A percentile compares a stretch with the other conserved stretches of the same genome.
These are phyloP conservation scores for Ferrisia virgata DNA, from an alignment of 2,888 invertebrate genomes.

Conservation along the genomic window DNA sequence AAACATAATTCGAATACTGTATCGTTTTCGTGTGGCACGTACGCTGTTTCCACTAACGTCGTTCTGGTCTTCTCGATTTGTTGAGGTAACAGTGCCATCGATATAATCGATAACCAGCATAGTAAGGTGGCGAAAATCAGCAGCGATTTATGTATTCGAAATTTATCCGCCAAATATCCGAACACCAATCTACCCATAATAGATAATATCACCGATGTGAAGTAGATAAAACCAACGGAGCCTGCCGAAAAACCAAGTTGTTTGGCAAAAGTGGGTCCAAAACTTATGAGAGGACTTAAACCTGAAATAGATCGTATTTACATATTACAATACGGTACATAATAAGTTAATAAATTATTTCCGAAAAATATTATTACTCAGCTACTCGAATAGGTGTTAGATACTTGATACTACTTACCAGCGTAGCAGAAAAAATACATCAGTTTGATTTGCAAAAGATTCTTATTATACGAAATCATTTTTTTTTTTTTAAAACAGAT, in stretches of 20 bases:
- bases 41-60: neutral
- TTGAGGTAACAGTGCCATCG: neutral
- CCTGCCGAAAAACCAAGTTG: constrained; percentile 36
- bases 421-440: neutral
- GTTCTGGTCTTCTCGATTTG: neutral
- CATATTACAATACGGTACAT: no score
- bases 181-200: neutral
- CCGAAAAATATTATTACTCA: no score
- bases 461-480: neutral
- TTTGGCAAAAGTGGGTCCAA: constrained; percentile 36
- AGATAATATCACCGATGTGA: neutral
- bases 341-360: no score
- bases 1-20: neutral
- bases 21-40: neutral
- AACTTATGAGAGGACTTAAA: constrained; percentile 26
- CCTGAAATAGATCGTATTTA: constrained; percentile 32
- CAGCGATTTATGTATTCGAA: neutral
- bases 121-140: neutral
- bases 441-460: neutral
- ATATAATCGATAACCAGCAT: neutral
- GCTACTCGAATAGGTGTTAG: no score
- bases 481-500: no score
- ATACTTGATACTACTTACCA: neutral
- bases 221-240: constrained; percentile 21
- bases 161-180: neutral